Conservation (phyloP, 1,140 invertebrate species). For the Capitella teleta region DNA sequence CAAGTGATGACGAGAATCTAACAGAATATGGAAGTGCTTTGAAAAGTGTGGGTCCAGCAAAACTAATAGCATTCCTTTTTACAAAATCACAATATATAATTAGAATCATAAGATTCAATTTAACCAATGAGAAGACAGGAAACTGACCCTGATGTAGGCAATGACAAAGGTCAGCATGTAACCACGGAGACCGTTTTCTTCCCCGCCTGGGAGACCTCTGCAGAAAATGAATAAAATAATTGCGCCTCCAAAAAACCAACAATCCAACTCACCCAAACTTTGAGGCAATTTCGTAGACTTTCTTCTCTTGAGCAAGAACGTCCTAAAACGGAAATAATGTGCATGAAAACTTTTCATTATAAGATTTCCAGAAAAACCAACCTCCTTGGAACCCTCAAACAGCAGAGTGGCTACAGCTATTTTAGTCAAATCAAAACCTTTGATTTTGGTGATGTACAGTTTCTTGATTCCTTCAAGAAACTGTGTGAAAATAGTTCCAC, state of each 20-base stretch:
- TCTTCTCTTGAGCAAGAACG: constrained; percentile 64
- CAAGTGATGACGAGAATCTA: background rate
- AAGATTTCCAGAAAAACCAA: constrained; percentile 13
- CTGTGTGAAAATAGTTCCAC: constrained; percentile 53
- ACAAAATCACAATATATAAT: no score
- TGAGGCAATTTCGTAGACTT: constrained; percentile 69
- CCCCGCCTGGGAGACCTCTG: constrained; percentile 73
- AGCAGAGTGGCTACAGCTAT: constrained; percentile 86
- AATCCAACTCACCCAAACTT: constrained; percentile 36
- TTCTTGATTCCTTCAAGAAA: constrained; percentile 74
- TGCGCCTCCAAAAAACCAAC: constrained; percentile 1
- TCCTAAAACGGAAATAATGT: constrained; percentile 51
- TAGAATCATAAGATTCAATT: no score
- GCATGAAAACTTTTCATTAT: constrained; percentile 3
- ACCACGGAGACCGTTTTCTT: constrained; percentile 84
- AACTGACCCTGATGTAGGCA: constrained; percentile 73
- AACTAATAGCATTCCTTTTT: no score
- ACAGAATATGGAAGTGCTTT: no score
- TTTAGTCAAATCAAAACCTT: constrained; percentile 70
- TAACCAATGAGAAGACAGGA: no score
- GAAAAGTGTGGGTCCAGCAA: no score
- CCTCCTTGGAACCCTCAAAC: constrained; percentile 63
- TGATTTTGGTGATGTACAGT: constrained; percentile 77
- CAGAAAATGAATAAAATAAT: constrained; percentile 11
- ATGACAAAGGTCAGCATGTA: constrained; percentile 98